phyloP scores from a whole-genome alignment of 2,113 vertebrate genomes.

The Charadrius vociferus region DNA sequence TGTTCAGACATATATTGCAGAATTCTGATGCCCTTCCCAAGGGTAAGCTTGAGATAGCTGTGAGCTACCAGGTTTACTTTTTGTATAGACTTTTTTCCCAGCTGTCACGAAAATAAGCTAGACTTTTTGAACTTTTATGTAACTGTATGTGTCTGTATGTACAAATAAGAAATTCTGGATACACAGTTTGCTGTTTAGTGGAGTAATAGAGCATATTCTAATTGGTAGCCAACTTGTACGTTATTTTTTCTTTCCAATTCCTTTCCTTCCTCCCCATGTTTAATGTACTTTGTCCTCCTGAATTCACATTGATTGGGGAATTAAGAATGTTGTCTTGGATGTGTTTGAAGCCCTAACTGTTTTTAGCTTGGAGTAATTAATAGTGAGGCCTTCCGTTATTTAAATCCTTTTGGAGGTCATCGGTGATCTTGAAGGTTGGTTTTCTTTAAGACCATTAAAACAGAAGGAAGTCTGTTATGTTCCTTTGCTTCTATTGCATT shows the following conservation, averaged over 20 bases:
- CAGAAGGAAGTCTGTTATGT: background rate
- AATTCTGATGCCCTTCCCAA: slow-evolving; percentile 1
- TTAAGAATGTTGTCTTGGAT: background rate
- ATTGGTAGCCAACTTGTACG: background rate
- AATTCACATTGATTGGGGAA: background rate
- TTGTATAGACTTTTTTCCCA: background rate
- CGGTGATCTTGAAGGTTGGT: background rate
- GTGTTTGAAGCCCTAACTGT: background rate
- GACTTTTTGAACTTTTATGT: background rate
- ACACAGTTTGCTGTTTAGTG: background rate
- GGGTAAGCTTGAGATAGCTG: background rate
- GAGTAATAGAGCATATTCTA: background rate
- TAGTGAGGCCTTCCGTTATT: background rate
- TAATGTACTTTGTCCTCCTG: background rate
- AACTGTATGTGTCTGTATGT: background rate
- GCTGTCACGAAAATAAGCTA: background rate
- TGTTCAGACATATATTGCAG: background rate
- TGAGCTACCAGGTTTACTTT: slow-evolving; percentile 5
- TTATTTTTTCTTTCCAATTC: background rate
- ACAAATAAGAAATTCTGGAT: background rate
- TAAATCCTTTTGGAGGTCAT: background rate
- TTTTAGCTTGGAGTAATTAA: background rate
- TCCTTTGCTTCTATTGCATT: background rate
- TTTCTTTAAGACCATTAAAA: background rate
- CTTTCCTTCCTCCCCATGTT: background rate